A percentile compares a stretch with the other conserved stretches of the same genome.
Conservation (phyloP, 2,797 vertebrate genomes). For the Neosalanx taihuensis region DNA sequence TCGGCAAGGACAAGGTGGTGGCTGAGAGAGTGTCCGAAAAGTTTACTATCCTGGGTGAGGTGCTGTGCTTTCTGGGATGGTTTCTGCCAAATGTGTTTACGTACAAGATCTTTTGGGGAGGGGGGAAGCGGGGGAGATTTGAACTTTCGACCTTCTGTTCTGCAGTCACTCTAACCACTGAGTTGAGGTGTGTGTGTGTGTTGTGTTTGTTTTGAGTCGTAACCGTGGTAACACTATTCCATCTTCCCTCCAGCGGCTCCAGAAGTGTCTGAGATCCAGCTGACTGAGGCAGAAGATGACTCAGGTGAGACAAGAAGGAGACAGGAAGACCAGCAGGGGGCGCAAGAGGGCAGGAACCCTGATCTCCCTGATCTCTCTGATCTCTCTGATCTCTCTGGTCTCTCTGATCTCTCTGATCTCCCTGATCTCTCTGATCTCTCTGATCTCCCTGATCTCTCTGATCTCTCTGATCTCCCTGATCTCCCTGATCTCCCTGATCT, state of each 20-base stretch:
- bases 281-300: constrained; percentile 65
- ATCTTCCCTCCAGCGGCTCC: constrained; percentile 65
- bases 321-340: too few relatives aligned
- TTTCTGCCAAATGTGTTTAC: not conserved
- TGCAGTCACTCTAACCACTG: not conserved
- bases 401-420: too few relatives aligned
- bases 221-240: not conserved
- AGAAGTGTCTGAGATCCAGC: constrained; percentile 75
- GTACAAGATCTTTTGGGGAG: not conserved
- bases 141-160: not conserved
- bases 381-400: too few relatives aligned
- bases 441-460: too few relatives aligned
- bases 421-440: too few relatives aligned
- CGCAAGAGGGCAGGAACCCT: too few relatives aligned
- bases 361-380: not conserved
- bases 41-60: constrained; percentile 73
- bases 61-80: not conserved
- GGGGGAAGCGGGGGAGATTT: not conserved
- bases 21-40: constrained; percentile 73
- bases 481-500: too few relatives aligned
- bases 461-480: too few relatives aligned
- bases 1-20: constrained; percentile 76
- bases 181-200: not conserved
- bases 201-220: too few relatives aligned
- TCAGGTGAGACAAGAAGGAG: constrained; percentile 54